phyloP scores from a whole-genome alignment of 2,113 vertebrate species.

The Peromyscus leucopus region DNA sequence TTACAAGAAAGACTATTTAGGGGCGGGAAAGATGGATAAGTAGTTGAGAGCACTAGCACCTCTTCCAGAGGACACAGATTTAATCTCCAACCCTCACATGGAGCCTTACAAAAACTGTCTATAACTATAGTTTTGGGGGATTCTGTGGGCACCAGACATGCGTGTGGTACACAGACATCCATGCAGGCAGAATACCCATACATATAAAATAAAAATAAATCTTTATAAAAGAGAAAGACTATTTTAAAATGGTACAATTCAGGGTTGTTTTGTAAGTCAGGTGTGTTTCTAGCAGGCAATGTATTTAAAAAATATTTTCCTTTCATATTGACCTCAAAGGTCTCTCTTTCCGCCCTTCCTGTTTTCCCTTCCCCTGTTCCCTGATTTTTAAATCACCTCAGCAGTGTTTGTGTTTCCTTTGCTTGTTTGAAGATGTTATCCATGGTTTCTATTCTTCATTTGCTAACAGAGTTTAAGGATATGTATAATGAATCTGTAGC shows the following conservation, averaged over 20 bases:
- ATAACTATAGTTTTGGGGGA: background rate
- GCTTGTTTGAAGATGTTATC: background rate
- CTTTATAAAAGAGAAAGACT: background rate
- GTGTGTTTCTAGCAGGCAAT: background rate
- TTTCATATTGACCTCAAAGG: background rate
- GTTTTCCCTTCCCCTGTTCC: background rate
- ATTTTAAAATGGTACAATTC: background rate
- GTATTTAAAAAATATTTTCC: background rate
- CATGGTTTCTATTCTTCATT: background rate
- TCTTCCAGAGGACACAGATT: background rate
- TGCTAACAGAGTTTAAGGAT: background rate
- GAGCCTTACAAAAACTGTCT: background rate
- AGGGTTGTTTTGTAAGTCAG: background rate
- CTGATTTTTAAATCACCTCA: background rate
- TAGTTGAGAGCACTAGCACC: background rate
- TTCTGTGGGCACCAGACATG: background rate
- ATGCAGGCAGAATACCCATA: background rate
- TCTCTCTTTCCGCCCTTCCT: background rate
- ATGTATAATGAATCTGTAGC: background rate
- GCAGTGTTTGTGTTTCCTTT: background rate
- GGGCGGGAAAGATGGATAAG: background rate
- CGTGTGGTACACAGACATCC: background rate
- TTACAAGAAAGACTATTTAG: background rate
- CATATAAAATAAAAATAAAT: background rate
- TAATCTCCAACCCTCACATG: background rate